These are phyloP conservation scores for Ciconia boyciana DNA, from an alignment of 2,113 vertebrate genomes.

Conservation along the genomic window DNA sequence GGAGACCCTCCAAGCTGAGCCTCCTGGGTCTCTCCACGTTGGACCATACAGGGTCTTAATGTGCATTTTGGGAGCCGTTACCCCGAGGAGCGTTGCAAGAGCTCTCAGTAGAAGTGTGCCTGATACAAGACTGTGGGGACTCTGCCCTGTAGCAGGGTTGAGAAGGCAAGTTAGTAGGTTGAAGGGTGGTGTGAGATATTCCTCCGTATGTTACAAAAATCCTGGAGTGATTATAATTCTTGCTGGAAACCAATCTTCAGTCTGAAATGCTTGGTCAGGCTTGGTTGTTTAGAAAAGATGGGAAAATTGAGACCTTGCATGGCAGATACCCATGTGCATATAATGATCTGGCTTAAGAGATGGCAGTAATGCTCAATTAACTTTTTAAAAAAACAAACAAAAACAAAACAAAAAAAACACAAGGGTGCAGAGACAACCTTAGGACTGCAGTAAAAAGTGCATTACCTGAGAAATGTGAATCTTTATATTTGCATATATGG, in stretches of 20 bases:
- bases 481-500: not conserved
- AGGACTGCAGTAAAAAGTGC: not conserved
- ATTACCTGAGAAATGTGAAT: not conserved
- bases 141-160: not conserved
- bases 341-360: not conserved
- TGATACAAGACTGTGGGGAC: rapidly evolving
- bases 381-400: not conserved
- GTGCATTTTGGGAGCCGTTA: not conserved
- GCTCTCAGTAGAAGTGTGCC: not conserved
- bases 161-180: not conserved
- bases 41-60: not conserved
- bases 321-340: not conserved
- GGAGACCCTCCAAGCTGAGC: not conserved
- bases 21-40: not conserved
- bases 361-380: not conserved
- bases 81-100: not conserved
- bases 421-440: not conserved
- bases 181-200: not conserved
- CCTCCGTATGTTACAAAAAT: not conserved
- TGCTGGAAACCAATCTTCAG: not conserved
- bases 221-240: not conserved
- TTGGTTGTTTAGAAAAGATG: not conserved
- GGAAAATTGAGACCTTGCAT: not conserved
- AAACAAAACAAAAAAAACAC: not conserved
- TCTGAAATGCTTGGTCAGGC: not conserved